A percentile compares a stretch with the other conserved stretches of the same genome.
These are phyloP conservation scores for Ctenosaura bakeri DNA, from an alignment of 2,797 vertebrate species.

Conservation along the genomic window DNA sequence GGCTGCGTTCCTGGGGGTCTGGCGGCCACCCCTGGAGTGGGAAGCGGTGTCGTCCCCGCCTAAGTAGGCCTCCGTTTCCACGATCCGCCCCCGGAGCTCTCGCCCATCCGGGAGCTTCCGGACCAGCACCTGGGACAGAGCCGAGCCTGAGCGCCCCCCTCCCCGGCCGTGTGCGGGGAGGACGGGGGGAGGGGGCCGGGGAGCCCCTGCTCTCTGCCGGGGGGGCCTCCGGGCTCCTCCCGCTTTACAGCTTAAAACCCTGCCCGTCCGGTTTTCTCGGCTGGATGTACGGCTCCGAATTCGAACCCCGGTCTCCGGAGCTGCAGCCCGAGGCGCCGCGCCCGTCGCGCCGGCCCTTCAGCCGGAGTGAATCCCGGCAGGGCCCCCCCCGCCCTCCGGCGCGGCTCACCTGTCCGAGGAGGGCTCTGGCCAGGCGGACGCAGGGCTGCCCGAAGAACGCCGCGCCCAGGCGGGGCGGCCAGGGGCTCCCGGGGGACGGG, in stretches of 20 bases:
- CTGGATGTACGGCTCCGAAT: too few species aligned
- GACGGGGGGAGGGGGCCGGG: constrained; percentile 29
- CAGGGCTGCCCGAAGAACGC: constrained; percentile 90
- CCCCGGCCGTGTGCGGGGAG: neutral
- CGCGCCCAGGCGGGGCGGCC: constrained; percentile 63
- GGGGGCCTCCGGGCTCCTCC: too few species aligned
- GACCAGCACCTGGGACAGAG: constrained; percentile 86
- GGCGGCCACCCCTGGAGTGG: constrained; percentile 93
- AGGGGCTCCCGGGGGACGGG: neutral
- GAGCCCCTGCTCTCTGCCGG: too few species aligned
- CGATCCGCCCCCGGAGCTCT: constrained; percentile 90
- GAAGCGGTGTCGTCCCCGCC: constrained; percentile 94
- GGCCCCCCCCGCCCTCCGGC: too few species aligned
- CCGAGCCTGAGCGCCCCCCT: constrained; percentile 25
- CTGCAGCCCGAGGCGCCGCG: too few species aligned
- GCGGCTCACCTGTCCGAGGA: constrained; percentile 90
- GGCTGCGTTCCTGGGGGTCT: constrained; percentile 88
- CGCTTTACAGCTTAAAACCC: too few species aligned
- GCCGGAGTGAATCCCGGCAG: too few species aligned
- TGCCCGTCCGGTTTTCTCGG: too few species aligned
- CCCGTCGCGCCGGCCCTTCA: too few species aligned
- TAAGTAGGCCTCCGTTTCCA: constrained; percentile 95
- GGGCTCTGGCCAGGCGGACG: constrained; percentile 85
- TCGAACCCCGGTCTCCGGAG: too few species aligned
- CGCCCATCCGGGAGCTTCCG: constrained; percentile 85